Conservation (phyloP, 2,797 vertebrate species). For the Sylvia borin region DNA sequence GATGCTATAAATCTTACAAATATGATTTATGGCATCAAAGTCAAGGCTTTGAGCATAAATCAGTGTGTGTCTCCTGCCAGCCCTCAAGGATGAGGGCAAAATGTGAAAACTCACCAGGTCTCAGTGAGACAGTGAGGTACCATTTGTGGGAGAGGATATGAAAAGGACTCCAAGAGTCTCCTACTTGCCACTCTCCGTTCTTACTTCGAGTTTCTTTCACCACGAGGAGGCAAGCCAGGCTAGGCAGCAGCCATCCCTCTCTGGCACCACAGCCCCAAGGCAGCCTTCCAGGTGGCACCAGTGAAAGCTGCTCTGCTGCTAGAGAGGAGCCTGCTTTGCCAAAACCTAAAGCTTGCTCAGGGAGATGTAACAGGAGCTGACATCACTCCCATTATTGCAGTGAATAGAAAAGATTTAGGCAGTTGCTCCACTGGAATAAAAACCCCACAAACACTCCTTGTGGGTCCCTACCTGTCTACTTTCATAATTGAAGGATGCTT, state of each 20-base stretch:
- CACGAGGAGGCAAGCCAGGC: not conserved
- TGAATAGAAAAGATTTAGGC: not conserved
- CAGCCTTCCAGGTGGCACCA: not conserved
- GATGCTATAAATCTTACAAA: not conserved
- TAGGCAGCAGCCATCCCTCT: not conserved
- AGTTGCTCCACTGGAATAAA: not conserved
- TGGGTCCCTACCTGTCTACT: not conserved
- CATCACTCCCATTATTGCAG: not conserved
- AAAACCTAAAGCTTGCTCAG: not conserved
- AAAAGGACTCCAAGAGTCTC: not conserved
- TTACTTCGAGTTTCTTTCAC: not conserved
- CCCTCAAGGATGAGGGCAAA: not conserved
- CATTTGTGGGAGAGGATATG: not conserved
- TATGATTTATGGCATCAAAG: not conserved
- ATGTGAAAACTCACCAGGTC: not conserved
- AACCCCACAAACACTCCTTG: fast-evolving
- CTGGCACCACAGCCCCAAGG: not conserved
- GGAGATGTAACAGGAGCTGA: not conserved
- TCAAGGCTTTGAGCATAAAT: not conserved
- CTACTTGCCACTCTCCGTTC: not conserved
- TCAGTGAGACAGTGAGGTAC: not conserved
- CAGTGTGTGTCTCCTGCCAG: fast-evolving
- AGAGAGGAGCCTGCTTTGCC: not conserved
- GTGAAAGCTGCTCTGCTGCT: not conserved
- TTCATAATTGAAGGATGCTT: not conserved